Base-by-base conservation (phyloP, 2,113 vertebrate species). In the Riparia riparia region DNA sequence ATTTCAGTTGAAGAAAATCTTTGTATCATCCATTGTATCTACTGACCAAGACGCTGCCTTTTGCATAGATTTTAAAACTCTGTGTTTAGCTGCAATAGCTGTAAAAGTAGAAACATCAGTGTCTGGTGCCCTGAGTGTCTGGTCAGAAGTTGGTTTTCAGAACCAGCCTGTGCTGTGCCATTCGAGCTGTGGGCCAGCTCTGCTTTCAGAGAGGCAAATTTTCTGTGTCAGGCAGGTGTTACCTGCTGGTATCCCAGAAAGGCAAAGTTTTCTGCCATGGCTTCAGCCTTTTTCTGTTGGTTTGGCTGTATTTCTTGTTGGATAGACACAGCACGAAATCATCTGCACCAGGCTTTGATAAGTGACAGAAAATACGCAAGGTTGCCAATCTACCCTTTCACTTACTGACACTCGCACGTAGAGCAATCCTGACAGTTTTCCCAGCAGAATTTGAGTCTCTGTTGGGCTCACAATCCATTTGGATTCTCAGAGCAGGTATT, bases 141-240 rank as follows among this genome's bases (percentile, higher is more conserved):
- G 24, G 8, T 22, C 29, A 31, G 60, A 39, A 50, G 17, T 45
- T 61, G 72, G 14, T 58, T 93, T 66, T 49, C 64, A 58, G 56
- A 24, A 31, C 14, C 56, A 64, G 10, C 37, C 26, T 64, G 8
- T 19, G 3, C 41, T 21, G 8, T 6, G 3, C 28, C 18, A 3
- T 66, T 81, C 14, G 21, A 37, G 12, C 49, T 14, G 9, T 20
- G 45, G 25, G 10, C 31, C 39, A 66, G 10, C 44, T 74, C 17
- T 14, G 17, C 17, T 53, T 92, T 60, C 60, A 22, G 9, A 41
- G 34, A 58, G 41, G 13, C 17, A 16, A 5, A 9, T 29, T 42
- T 81, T 41, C 42, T 45, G 1, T 45, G 5, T 1, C 13, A 50
- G 51, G 28, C 0, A 0, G 12, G 9, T 54, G 12, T 56, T 60